phyloP scores from a whole-genome alignment of 2,888 invertebrate genomes.

The Sussaba pulchella region DNA sequence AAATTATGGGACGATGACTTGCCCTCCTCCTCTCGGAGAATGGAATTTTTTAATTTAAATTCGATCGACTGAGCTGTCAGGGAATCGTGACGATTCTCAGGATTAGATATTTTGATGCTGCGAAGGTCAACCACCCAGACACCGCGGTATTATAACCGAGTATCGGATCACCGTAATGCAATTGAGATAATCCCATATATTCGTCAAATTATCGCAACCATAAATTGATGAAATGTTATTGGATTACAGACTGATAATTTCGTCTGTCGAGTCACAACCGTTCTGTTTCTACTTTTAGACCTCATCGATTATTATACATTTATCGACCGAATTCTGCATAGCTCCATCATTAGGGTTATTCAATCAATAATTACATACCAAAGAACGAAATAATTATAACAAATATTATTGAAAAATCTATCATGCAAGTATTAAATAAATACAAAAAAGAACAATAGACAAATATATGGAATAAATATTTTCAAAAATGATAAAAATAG shows the following conservation, averaged over 20 bases:
- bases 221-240: background rate
- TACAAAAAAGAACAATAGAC: no score
- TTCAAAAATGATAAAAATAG: no score
- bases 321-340: background rate
- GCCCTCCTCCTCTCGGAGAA: no score
- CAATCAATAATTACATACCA: background rate
- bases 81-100: no score
- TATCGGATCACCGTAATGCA: background rate
- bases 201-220: conserved; percentile 22
- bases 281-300: background rate
- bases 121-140: background rate
- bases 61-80: no score
- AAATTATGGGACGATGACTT: no score
- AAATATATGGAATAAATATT: no score
- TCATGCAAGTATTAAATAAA: no score
- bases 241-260: conserved; percentile 5
- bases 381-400: background rate
- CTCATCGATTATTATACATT: background rate
- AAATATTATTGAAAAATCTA: background rate
- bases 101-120: no score
- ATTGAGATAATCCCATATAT: background rate
- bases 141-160: background rate
- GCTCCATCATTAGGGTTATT: background rate
- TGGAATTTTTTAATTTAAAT: no score
- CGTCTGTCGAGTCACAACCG: background rate